A percentile compares a stretch with the other conserved stretches of the same genome.
Conservation (phyloP, 2,888 invertebrate genomes). For the Heteropelma amictum region DNA sequence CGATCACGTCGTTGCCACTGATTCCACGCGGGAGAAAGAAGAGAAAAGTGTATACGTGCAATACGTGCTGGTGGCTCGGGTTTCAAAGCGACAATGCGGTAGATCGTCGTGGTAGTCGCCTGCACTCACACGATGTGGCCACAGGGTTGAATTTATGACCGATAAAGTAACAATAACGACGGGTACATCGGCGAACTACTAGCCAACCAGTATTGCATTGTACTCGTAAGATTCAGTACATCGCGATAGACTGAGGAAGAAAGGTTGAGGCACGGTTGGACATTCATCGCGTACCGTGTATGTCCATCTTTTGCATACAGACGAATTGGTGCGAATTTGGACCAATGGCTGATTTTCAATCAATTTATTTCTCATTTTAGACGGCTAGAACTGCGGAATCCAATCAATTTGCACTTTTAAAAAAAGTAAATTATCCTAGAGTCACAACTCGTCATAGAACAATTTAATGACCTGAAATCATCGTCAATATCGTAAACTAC, state of each 20-base stretch:
- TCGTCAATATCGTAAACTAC: no score
- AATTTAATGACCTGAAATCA: no score
- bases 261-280: not conserved
- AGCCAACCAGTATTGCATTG: slow-evolving; percentile 46
- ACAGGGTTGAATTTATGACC: slow-evolving; percentile 67
- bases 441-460: no score
- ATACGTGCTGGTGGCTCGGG: slow-evolving; percentile 25
- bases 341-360: not conserved
- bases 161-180: slow-evolving; percentile 73
- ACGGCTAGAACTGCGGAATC: no score
- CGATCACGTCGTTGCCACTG: not conserved
- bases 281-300: slow-evolving; percentile 5
- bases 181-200: slow-evolving; percentile 62
- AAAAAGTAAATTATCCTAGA: no score
- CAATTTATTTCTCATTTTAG: no score
- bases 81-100: slow-evolving; percentile 31
- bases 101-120: slow-evolving; percentile 52
- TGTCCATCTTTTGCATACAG: not conserved
- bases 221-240: slow-evolving; percentile 48
- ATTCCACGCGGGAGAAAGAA: not conserved
- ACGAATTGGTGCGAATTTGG: not conserved
- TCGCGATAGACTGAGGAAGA: slow-evolving; percentile 3
- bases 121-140: slow-evolving; percentile 53
- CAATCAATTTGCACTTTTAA: no score
- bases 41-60: no score